These are phyloP conservation scores for Notolepis coatsorum DNA, from an alignment of 2,797 vertebrate species.

Conservation along the genomic window DNA sequence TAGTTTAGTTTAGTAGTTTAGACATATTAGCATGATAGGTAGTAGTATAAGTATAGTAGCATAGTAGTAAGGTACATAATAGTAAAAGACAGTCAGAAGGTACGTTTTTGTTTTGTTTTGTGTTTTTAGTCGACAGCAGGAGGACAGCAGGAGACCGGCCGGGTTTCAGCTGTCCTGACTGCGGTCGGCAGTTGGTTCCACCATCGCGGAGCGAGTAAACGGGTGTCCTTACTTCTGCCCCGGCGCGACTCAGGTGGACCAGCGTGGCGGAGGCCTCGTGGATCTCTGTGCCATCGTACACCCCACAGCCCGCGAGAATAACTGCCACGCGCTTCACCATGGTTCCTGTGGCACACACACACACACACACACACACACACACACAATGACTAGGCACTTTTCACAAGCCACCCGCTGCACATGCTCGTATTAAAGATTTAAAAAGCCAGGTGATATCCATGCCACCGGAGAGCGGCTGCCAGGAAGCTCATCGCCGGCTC, in stretches of 20 bases:
- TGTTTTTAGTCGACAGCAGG: too few species aligned
- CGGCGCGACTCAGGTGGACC: constrained; percentile 89
- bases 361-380: background rate
- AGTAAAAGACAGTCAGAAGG: too few species aligned
- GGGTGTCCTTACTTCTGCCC: constrained; percentile 83
- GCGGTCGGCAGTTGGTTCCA: too few species aligned
- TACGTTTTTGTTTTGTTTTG: too few species aligned
- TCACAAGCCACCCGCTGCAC: background rate
- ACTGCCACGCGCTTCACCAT: constrained; percentile 88
- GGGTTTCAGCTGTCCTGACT: too few species aligned
- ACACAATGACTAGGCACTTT: background rate
- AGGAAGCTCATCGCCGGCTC: constrained; percentile 20
- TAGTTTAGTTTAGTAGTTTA: too few species aligned
- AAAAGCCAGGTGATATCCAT: constrained; percentile 15
- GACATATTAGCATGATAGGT: too few species aligned
- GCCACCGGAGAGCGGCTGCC: constrained; percentile 9
- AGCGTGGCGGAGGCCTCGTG: constrained; percentile 88
- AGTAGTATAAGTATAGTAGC: too few species aligned
- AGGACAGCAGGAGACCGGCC: too few species aligned
- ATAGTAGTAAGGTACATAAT: too few species aligned
- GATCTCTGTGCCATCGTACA: constrained; percentile 89
- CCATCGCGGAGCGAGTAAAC: too few species aligned
- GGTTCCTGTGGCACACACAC: constrained; percentile 49
- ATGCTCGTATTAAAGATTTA: constrained; percentile 36
- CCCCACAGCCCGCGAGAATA: constrained; percentile 88